Evolutionary conservation across 2,113 vertebrate genomes (phyloP).

Genomic region (Microcebus murinus): DNA sequence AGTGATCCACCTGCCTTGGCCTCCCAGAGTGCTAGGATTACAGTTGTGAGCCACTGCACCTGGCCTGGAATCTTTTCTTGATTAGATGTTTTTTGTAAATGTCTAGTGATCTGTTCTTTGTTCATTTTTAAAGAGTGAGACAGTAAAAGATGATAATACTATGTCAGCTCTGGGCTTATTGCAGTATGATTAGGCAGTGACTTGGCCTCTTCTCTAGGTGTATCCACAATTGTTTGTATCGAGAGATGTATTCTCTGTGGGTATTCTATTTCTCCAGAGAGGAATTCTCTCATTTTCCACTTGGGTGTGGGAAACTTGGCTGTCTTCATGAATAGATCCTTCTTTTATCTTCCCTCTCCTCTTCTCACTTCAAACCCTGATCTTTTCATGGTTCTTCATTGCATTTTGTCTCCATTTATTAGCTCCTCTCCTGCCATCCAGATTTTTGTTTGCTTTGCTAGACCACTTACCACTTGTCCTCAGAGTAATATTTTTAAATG

Average conservation of each 20-base stretch:
- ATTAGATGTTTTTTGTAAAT: not conserved
- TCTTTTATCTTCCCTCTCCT: not conserved
- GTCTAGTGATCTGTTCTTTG: not conserved
- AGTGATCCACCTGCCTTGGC: too few relatives aligned
- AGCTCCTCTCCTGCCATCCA: not conserved
- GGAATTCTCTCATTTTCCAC: not conserved
- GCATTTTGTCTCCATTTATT: not conserved
- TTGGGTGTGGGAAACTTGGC: not conserved
- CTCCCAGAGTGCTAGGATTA: too few relatives aligned
- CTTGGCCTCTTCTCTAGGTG: not conserved
- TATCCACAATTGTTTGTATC: not conserved
- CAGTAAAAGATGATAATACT: not conserved
- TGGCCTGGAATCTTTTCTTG: not conserved
- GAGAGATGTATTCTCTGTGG: not conserved
- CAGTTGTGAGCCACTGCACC: too few relatives aligned
- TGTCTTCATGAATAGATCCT: not conserved
- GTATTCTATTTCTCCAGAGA: not conserved
- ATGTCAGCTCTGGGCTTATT: not conserved
- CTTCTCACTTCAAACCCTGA: not conserved
- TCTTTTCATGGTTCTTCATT: not conserved
- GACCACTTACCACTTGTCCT: not conserved
- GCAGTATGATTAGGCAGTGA: not conserved
- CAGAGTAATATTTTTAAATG: not conserved
- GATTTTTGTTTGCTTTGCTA: not conserved
- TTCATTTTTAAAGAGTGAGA: not conserved